Base-by-base conservation (phyloP, 1,140 invertebrate species). In the Aethina tumida region DNA sequence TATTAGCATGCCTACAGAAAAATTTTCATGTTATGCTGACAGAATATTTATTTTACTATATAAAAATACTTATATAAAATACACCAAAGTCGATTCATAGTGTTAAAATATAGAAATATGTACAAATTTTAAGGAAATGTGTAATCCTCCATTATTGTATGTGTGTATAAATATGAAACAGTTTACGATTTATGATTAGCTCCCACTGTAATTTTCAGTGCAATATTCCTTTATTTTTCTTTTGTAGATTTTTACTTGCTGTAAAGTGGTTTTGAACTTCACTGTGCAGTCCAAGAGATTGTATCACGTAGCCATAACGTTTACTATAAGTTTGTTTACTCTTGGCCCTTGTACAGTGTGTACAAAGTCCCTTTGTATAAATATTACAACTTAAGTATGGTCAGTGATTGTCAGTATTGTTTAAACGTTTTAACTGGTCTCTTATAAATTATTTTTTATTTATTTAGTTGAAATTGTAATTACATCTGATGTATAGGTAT, bases 401-500 rank as follows among this genome's bases (percentile, higher is more conserved):
- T 61, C 56, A 61, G 57, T 59, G 48, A 53, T 53, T 56, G 49
- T 59, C 56, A 59, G 56, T 59, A 61, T 61, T 61, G 50, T 20
- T 31, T 41, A 34, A 28, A 37, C 36, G 39, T 21, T 13, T 47
- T 42, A 46, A 44, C 50, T 55, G 55, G 57, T 57, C 55, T 57
- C 50, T 37, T 44, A 39, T 55, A 56, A 52, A 47, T 56, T 49
- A 50, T 53, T 53, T 46, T 42, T 58, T 49, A 53, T 59, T 58
- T 60, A 55, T 55, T 56, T 49, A 44, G 41, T 52, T 43, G 43
- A 41, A 50, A 46, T 52, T 53, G 43, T 49, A 50, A 46, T 51
- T 45, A 53, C 32, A 26, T 29, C 20, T 49, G 39, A 46, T 47
- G 41, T 50, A 47, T 46, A 49, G 43, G 20, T 47, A 47, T 49